These are phyloP conservation scores for Coptotermes formosanus DNA, from an alignment of 1,140 invertebrate species.

Conservation along the genomic window DNA sequence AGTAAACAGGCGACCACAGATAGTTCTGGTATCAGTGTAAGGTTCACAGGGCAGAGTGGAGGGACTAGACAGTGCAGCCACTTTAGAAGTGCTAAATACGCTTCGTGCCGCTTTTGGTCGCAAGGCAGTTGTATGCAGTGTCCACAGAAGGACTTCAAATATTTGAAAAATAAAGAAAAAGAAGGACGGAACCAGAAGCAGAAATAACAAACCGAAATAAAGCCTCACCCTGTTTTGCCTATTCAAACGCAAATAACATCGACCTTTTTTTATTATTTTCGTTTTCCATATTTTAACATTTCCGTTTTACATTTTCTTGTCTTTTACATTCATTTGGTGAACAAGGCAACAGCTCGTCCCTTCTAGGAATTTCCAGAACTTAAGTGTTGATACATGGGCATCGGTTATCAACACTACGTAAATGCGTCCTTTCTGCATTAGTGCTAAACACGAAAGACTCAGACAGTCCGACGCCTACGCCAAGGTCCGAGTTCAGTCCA, in stretches of 20 bases:
- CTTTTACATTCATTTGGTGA: neutral
- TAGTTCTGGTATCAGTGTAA: no score
- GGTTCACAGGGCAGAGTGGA: no score
- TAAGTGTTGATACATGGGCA: neutral
- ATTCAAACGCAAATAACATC: conserved; percentile 7
- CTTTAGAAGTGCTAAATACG: neutral
- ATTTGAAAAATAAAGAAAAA: neutral
- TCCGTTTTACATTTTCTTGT: neutral
- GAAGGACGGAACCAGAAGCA: neutral
- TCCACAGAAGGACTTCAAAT: conserved; percentile 3
- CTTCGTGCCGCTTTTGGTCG: neutral
- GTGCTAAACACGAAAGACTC: no score
- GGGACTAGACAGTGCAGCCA: no score
- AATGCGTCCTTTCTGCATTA: no score
- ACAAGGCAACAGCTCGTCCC: neutral
- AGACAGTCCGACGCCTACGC: no score
- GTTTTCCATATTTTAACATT: conserved; percentile 14
- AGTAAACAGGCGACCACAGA: no score
- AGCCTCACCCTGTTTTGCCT: conserved; percentile 8
- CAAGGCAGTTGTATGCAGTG: neutral
- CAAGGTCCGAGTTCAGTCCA: no score
- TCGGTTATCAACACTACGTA: neutral
- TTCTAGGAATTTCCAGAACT: neutral
- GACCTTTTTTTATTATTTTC: neutral
- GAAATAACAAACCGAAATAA: conserved; percentile 17